Conservation (phyloP, 2,888 invertebrate species). For the Seladonia tumulorum region DNA sequence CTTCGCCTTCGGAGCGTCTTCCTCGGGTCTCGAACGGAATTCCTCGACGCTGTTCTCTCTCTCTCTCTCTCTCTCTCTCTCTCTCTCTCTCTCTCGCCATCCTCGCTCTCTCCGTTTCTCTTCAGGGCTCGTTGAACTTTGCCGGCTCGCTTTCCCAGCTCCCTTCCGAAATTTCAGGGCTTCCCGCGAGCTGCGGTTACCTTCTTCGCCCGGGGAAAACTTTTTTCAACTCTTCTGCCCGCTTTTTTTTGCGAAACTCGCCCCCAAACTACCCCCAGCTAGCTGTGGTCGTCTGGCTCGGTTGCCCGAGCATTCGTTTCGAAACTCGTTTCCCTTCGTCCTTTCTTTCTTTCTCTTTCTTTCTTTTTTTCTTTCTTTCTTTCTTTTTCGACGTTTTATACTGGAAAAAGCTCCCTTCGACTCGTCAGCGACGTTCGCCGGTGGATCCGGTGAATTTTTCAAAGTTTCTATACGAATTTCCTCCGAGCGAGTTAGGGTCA, state of each 20-base stretch:
- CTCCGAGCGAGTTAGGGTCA: background rate
- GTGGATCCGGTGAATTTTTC: slow-evolving; percentile 29
- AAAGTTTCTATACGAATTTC: slow-evolving; percentile 5
- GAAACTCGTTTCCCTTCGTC: background rate
- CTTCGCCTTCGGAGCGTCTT: slow-evolving; percentile 5
- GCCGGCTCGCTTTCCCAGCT: slow-evolving; percentile 46
- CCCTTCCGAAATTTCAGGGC: slow-evolving; percentile 41
- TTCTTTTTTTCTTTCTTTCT: background rate
- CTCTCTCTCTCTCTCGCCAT: slow-evolving; percentile 37
- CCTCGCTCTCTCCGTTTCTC: slow-evolving; percentile 31
- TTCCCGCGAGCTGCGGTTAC: slow-evolving; percentile 23
- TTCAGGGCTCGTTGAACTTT: slow-evolving; percentile 55
- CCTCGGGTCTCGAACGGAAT: slow-evolving; percentile 49
- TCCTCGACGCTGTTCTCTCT: slow-evolving; percentile 45
- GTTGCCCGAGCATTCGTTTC: background rate
- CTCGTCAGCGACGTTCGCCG: background rate
- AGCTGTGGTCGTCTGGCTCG: background rate
- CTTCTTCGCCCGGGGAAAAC: background rate
- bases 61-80: slow-evolving; percentile 26
- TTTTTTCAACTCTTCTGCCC: slow-evolving; percentile 13
- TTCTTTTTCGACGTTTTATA: slow-evolving; percentile 8
- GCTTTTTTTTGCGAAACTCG: background rate
- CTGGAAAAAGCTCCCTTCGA: background rate
- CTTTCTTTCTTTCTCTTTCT: background rate
- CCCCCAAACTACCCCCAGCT: background rate